Percentiles rank a stretch among this genome's conserved stretches.
phyloP scores from a whole-genome alignment of 2,888 invertebrate genomes.

The Allolobophora icterica region DNA sequence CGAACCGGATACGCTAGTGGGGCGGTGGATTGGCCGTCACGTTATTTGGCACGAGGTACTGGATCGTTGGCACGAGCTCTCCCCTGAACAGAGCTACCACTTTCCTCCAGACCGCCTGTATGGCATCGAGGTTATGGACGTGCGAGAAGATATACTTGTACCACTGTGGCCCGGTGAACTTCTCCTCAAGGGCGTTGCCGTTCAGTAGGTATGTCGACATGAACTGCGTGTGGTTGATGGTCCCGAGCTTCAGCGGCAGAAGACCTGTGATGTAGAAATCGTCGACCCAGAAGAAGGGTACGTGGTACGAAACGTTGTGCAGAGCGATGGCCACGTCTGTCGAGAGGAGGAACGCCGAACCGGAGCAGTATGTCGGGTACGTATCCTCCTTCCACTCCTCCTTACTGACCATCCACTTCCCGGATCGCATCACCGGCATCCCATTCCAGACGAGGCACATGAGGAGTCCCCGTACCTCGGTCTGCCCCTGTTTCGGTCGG shows the following conservation, averaged over 20 bases:
- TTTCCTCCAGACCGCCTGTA: conserved; percentile 57
- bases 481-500: conserved; percentile 27
- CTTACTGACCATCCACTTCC: conserved; percentile 39
- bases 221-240: conserved; percentile 55
- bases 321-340: conserved; percentile 70
- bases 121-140: conserved; percentile 56
- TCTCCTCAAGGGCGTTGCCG: conserved; percentile 54
- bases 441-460: conserved; percentile 63
- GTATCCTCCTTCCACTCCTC: conserved; percentile 62
- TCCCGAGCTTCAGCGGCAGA: conserved; percentile 45
- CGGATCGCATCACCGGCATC: conserved; percentile 64
- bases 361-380: conserved; percentile 67
- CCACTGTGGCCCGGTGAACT: conserved; percentile 56
- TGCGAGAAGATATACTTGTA: conserved; percentile 59
- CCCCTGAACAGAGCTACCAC: conserved; percentile 47
- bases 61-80: conserved; percentile 36
- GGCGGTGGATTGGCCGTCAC: neutral
- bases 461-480: conserved; percentile 46
- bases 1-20: neutral
- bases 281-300: conserved; percentile 80
- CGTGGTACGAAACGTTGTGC: conserved; percentile 70
- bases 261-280: conserved; percentile 79
- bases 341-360: conserved; percentile 70
- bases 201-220: conserved; percentile 61
- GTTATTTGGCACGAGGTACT: conserved; percentile 45